Percentiles rank a stretch among this genome's conserved stretches.
phyloP scores from a whole-genome alignment of 2,113 vertebrate genomes.

The Mixornis gularis region DNA sequence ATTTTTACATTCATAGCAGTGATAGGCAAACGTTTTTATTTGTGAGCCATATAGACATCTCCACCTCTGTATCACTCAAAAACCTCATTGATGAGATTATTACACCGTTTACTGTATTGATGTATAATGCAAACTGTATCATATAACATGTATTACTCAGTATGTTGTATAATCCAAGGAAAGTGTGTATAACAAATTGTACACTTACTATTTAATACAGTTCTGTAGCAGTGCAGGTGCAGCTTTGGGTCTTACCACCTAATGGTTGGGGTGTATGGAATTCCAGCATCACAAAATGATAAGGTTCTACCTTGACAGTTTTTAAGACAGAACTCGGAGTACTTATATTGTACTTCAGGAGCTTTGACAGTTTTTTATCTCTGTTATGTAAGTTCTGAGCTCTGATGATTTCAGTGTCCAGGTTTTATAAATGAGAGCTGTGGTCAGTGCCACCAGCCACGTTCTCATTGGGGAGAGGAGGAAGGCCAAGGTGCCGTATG shows the following conservation, averaged over 20 bases:
- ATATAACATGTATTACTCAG: neutral
- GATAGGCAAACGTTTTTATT: neutral
- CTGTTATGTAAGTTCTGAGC: conserved; percentile 65
- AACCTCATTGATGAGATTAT: neutral
- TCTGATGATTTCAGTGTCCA: conserved; percentile 76
- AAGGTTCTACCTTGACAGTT: neutral
- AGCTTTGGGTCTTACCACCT: neutral
- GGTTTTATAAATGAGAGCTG: conserved; percentile 77
- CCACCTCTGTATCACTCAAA: neutral
- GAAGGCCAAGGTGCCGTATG: conserved; percentile 85
- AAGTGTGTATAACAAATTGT: neutral
- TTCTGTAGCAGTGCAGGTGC: neutral
- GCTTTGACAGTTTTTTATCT: conserved; percentile 75
- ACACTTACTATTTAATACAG: neutral
- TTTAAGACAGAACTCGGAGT: neutral
- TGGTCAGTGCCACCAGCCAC: conserved; percentile 80
- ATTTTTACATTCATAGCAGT: neutral
- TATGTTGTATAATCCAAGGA: neutral
- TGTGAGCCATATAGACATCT: neutral
- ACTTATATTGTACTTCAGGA: conserved; percentile 62
- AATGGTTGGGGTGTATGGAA: neutral
- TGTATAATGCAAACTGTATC: neutral
- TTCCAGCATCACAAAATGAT: neutral
- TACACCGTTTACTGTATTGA: neutral
- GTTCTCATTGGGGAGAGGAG: conserved; percentile 87